Evolutionary conservation across 2,113 vertebrate species (phyloP), one percentile per base, ranked within the genome.

Genomic region (Hypocryptadius cinnamomeus): DNA sequence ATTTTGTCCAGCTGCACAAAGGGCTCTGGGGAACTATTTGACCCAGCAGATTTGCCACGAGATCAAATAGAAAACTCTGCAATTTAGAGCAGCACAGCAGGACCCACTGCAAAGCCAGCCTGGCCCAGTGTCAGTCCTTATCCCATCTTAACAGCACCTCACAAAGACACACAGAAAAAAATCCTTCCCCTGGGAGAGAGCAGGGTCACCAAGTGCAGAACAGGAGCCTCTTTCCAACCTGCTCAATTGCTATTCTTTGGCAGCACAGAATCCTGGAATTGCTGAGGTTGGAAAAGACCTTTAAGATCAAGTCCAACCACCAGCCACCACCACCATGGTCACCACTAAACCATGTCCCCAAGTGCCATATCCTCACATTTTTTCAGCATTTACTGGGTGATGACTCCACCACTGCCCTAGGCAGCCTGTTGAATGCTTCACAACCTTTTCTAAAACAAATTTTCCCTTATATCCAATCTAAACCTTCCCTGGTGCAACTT

Each of bases 71-170:
- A 72, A 72, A 79, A 20, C 22, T 13, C 13, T 15, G 63, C 31
- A 64, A 63, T 9, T 27, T 56, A 44, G 69, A 57, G 28, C 39
- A 61, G 59, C 39, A 35, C 51, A 35, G 65, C 23, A 54, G 2
- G 3, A 66, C 9, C 24, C 45, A 51, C 15, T 20, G 16, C 63
- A 48, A 51, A 35, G n/a, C 33, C 82, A 87, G 53, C 27, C 54
- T 39, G 54, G 45, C 50, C 50, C 65, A 6, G 1, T 1, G 17
- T 7, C 6, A 1, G 35, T 13, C 39, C 44, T 4, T 2, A 39
- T 10, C 60, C 61, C 54, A 61, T 59, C 15, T 0, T 1, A 30
- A 48, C 50, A 76, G 76, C 74, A 80, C 37, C 9, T 74, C 16
- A 33, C 11, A 23, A 1, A 6, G 31, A 74, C 4, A 35, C 9